A percentile compares a stretch with the other conserved stretches of the same genome.
Conservation (phyloP, 2,888 invertebrate genomes). For the Lamellibrachia satsuma region DNA sequence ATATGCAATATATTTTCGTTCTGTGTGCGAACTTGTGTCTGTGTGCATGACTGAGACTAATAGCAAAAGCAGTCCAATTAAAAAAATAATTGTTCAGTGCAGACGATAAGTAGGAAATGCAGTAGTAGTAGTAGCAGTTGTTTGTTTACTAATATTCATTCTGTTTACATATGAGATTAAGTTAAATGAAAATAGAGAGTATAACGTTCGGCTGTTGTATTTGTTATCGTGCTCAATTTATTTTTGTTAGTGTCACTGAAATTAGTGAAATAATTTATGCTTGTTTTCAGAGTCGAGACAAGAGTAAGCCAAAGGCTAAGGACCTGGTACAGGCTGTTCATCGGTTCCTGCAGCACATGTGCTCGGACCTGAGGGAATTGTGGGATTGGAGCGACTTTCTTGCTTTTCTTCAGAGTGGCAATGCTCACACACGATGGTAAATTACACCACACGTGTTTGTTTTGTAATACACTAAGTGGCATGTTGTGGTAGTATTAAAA, state of each 20-base stretch:
- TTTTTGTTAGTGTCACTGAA: not conserved
- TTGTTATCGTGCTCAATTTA: not conserved
- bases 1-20: too few species aligned
- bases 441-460: not conserved
- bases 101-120: too few species aligned
- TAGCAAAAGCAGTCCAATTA: too few species aligned
- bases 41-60: too few species aligned
- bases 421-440: constrained; percentile 52
- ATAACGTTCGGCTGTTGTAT: not conserved
- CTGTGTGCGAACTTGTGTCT: too few species aligned
- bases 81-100: too few species aligned
- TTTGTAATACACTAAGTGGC: not conserved
- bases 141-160: not conserved
- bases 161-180: not conserved
- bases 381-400: constrained; percentile 45
- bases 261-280: not conserved
- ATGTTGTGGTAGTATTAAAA: not conserved
- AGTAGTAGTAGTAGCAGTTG: too few species aligned
- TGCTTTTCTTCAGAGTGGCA: constrained; percentile 43
- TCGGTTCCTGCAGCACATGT: constrained; percentile 44
- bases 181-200: not conserved
- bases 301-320: constrained; percentile 17
- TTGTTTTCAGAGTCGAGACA: not conserved
- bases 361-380: constrained; percentile 38
- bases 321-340: constrained; percentile 48